Evolutionary conservation across 2,113 vertebrate genomes (phyloP).

Genomic region (Daphoenositta chrysoptera): DNA sequence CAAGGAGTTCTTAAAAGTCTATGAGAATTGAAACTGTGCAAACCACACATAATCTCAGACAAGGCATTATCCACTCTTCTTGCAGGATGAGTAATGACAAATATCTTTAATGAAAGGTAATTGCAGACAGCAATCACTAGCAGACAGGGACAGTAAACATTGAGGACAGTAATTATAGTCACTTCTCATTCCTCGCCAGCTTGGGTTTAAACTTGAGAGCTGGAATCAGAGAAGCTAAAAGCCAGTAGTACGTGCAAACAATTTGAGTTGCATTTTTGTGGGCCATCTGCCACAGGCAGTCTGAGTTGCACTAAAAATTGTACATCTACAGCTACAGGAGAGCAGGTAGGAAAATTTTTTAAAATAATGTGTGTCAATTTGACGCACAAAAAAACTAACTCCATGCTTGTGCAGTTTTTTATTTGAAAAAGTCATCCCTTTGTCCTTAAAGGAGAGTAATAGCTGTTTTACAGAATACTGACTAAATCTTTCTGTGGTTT

Average conservation of each 20-base stretch:
- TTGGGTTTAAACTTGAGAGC: neutral
- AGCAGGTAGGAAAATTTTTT: no score
- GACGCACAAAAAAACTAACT: neutral
- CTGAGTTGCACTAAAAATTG: neutral
- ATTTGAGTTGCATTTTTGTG: neutral
- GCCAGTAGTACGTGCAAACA: neutral
- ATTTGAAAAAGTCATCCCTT: neutral
- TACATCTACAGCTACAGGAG: neutral
- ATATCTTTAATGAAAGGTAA: neutral
- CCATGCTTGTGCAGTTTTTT: neutral
- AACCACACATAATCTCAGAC: neutral
- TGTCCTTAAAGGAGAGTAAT: neutral
- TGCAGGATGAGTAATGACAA: neutral
- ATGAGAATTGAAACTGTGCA: neutral
- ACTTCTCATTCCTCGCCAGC: neutral
- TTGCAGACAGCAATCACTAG: neutral
- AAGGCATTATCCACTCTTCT: neutral
- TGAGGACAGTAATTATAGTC: neutral
- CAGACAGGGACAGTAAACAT: neutral
- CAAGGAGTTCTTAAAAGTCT: neutral
- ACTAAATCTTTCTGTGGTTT: neutral
- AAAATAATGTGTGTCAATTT: neutral
- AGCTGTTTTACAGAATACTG: neutral
- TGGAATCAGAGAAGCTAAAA: neutral
- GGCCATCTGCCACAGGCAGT: neutral